These are phyloP conservation scores for Brachyalestes nurse DNA, from an alignment of 2,797 vertebrate genomes.

Conservation along the genomic window DNA sequence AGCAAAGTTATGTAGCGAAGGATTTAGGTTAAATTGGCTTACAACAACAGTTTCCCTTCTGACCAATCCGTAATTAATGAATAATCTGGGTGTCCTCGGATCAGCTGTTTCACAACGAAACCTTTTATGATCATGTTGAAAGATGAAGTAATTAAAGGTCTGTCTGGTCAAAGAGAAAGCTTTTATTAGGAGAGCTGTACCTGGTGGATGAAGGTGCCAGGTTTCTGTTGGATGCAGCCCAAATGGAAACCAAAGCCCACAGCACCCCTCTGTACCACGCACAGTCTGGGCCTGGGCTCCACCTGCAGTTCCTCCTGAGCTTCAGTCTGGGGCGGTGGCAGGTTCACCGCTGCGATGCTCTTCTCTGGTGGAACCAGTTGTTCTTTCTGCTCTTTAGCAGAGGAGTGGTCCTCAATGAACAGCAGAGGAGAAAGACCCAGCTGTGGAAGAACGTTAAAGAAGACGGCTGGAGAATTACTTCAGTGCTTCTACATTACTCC, in stretches of 20 bases:
- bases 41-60: neutral
- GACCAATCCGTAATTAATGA: neutral
- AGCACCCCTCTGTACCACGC: constrained; percentile 63
- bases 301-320: constrained; percentile 28
- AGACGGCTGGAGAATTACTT: neutral
- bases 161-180: constrained; percentile 37
- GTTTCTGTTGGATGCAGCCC: constrained; percentile 63
- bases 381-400: constrained; percentile 47
- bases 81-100: constrained; percentile 5
- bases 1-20: too few relatives aligned
- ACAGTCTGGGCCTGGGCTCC: constrained; percentile 57
- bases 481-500: too few relatives aligned
- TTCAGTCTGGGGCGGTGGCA: constrained; percentile 11
- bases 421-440: constrained; percentile 77
- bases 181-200: constrained; percentile 60
- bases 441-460: constrained; percentile 57
- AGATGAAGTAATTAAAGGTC: constrained; percentile 41
- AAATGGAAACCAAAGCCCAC: constrained; percentile 74
- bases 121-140: neutral
- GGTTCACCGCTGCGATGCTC: constrained; percentile 14
- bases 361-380: neutral
- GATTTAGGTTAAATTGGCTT: neutral
- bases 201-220: constrained; percentile 74
- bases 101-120: neutral
- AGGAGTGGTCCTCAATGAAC: constrained; percentile 68